These are phyloP conservation scores for Amphiura filiformis DNA, from an alignment of 35 echinoderm and acorn worm species.

Conservation along the genomic window DNA sequence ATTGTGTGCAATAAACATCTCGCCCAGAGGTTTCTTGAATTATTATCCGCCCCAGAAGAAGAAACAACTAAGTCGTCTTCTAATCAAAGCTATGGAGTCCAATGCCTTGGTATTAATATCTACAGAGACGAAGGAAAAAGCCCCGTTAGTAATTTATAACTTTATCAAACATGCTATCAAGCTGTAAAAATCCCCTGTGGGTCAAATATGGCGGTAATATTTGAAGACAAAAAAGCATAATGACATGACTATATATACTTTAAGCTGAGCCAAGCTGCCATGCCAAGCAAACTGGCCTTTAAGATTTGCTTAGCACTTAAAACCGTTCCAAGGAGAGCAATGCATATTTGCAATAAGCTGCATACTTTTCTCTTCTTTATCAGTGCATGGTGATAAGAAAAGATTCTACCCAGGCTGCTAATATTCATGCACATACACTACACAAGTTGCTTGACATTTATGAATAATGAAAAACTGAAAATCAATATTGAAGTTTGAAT, in stretches of 20 bases:
- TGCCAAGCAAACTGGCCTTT: neutral
- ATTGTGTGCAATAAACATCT: no score
- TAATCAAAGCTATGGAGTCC: no score
- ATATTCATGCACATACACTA: no score
- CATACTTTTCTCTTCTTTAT: neutral
- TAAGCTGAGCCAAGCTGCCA: no score
- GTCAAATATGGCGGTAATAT: neutral
- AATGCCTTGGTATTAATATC: neutral
- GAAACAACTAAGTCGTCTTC: no score
- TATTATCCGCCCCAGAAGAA: no score
- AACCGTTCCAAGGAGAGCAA: neutral
- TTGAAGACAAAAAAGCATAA: neutral
- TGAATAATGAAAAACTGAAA: neutral
- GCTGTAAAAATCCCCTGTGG: neutral
- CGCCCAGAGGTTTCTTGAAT: no score
- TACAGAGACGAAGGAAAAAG: no score
- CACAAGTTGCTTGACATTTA: neutral
- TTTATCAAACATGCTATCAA: conserved; percentile 15
- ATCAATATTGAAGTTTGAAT: neutral
- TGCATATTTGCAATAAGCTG: neutral
- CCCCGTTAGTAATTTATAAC: neutral
- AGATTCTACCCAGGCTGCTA: neutral
- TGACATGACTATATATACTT: neutral
- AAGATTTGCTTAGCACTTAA: neutral
- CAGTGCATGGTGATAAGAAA: neutral